A percentile compares a stretch with the other conserved stretches of the same genome.
These are phyloP conservation scores for Drosophila insularis DNA, from an alignment of 1,140 invertebrate species.

Conservation along the genomic window DNA sequence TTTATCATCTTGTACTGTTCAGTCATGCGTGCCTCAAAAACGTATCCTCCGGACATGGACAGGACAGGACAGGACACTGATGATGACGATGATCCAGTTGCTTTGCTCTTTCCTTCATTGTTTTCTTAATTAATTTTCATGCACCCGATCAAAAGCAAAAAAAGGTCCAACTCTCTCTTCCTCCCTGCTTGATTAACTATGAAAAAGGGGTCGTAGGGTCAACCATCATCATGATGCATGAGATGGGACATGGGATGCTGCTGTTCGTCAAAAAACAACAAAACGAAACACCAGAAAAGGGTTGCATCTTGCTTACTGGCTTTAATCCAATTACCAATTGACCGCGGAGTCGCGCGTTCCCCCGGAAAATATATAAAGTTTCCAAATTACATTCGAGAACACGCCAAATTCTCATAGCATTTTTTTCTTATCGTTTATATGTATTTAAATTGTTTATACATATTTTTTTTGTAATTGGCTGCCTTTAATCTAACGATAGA, in stretches of 20 bases:
- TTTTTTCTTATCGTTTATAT: not conserved
- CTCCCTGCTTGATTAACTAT: slow-evolving; percentile 14
- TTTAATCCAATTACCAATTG: slow-evolving; percentile 73
- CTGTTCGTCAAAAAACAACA: not conserved
- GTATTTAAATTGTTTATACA: too few species aligned
- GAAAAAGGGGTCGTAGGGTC: slow-evolving; percentile 35
- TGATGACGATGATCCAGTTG: slow-evolving; percentile 3
- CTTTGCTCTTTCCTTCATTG: slow-evolving; percentile 11
- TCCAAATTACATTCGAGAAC: not conserved
- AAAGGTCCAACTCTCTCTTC: slow-evolving; percentile 31
- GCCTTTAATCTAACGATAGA: too few species aligned
- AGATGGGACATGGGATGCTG: slow-evolving; percentile 21
- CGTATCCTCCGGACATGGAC: slow-evolving; percentile 49
- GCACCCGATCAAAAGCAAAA: slow-evolving; percentile 32
- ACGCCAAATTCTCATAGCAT: not conserved
- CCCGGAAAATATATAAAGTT: not conserved
- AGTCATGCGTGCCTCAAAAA: slow-evolving; percentile 54
- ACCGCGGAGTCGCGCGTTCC: slow-evolving; percentile 52
- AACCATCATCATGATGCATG: slow-evolving; percentile 28
- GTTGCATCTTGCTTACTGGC: slow-evolving; percentile 26
- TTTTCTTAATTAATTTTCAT: slow-evolving; percentile 73
- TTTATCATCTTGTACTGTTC: slow-evolving; percentile 12
- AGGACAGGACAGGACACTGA: slow-evolving; percentile 35
- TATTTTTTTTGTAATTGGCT: too few species aligned
- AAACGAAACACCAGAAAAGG: slow-evolving; percentile 25